A percentile compares a stretch with the other conserved stretches of the same genome.
These are phyloP conservation scores for Mirounga angustirostris DNA, from an alignment of 2,113 vertebrate species.

Conservation along the genomic window DNA sequence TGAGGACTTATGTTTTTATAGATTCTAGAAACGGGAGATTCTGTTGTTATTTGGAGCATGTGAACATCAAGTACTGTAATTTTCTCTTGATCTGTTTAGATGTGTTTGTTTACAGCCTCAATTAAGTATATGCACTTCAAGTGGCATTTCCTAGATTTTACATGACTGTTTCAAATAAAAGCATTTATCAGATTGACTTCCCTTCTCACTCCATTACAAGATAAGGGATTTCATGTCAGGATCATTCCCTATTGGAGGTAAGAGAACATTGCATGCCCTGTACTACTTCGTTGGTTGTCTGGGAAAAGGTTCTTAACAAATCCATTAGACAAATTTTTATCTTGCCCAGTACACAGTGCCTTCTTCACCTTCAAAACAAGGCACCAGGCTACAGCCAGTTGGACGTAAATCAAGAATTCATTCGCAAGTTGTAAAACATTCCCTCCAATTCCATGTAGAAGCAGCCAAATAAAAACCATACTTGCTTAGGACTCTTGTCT, in stretches of 20 bases:
- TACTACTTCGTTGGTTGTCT: background rate
- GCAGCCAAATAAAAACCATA: background rate
- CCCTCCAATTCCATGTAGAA: background rate
- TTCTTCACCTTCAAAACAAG: constrained; percentile 48
- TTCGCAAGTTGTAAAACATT: background rate
- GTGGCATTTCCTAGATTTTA: background rate
- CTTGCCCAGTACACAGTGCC: background rate
- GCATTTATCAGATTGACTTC: background rate
- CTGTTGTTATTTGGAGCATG: background rate
- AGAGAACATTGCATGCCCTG: background rate
- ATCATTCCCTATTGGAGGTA: background rate
- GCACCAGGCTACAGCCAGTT: background rate
- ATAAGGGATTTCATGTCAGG: background rate
- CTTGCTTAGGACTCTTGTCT: background rate
- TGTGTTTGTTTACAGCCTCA: background rate
- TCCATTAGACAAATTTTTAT: constrained; percentile 11
- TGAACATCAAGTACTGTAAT: background rate
- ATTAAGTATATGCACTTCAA: background rate
- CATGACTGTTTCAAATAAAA: background rate
- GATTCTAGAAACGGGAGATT: background rate
- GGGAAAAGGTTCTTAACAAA: background rate
- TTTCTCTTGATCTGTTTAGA: background rate
- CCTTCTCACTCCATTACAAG: background rate
- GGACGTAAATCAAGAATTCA: constrained; percentile 61
- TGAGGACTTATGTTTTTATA: background rate